Conservation (phyloP, 1,140 invertebrate genomes). For the Caenorhabditis inopinata region DNA sequence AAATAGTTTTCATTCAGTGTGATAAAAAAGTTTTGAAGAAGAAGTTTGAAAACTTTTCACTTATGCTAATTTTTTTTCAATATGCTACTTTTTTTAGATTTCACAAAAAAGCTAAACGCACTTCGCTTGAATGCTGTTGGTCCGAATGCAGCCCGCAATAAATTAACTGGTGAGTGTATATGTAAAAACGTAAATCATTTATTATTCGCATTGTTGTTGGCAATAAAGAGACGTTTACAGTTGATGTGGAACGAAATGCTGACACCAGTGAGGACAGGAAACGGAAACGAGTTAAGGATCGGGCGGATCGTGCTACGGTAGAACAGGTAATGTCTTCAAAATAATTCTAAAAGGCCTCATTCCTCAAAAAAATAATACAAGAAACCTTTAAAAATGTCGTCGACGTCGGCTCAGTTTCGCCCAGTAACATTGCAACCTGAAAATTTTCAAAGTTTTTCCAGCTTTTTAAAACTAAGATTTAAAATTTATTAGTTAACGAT, state of each 20-base stretch:
- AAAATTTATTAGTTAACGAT: no score
- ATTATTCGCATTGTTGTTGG: not conserved
- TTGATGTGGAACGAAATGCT: constrained; percentile 27
- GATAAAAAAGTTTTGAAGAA: no score
- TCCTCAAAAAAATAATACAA: not conserved
- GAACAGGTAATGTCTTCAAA: constrained; percentile 76
- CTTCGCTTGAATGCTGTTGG: constrained; percentile 29
- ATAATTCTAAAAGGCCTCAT: not conserved
- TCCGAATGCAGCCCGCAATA: constrained; percentile 10
- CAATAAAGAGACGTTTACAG: not conserved
- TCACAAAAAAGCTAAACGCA: constrained; percentile 67
- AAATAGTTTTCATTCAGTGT: no score
- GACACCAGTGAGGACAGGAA: constrained; percentile 43
- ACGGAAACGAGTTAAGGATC: constrained; percentile 80
- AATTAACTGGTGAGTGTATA: not conserved
- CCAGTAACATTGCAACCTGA: no score
- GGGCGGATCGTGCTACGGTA: constrained; percentile 88
- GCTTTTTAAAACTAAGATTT: no score
- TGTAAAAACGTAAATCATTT: no score
- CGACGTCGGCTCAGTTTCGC: no score
- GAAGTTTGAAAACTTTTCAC: no score
- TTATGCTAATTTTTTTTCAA: constrained; percentile 26
- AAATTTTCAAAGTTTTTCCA: no score
- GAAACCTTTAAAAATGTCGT: no score
- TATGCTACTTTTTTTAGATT: constrained; percentile 55